A percentile compares a stretch with the other conserved stretches of the same genome.
Evolutionary conservation across 2,113 vertebrate genomes (phyloP).

Genomic region (Hippocampus mohnikei): DNA sequence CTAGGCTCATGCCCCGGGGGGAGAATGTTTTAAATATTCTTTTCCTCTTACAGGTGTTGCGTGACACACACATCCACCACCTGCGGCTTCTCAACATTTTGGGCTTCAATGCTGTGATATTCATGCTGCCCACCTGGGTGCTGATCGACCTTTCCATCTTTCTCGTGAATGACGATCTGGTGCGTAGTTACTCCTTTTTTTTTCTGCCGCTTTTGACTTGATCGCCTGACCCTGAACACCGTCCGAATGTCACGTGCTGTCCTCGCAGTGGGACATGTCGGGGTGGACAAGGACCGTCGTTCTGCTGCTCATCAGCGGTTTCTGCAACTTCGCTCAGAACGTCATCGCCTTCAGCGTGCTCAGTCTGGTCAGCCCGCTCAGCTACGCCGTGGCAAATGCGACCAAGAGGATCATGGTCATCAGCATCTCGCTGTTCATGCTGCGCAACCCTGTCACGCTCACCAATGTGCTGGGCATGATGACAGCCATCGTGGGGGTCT

Average conservation of each 20-base stretch:
- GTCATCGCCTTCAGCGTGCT: conserved; percentile 97
- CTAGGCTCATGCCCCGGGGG: too few species aligned
- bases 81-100: conserved; percentile 89
- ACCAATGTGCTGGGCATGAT: conserved; percentile 94
- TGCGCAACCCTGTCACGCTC: conserved; percentile 88
- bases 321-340: conserved; percentile 98
- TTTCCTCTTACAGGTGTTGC: conserved; percentile 77
- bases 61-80: conserved; percentile 90
- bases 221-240: not conserved
- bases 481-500: conserved; percentile 93
- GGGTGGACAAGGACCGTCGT: conserved; percentile 85
- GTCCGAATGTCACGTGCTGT: not conserved
- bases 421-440: conserved; percentile 90
- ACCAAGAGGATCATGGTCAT: conserved; percentile 99
- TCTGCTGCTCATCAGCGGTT: conserved; percentile 89
- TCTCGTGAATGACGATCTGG: conserved; percentile 88
- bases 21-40: too few species aligned
- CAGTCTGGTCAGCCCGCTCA: conserved; percentile 91
- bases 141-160: conserved; percentile 92
- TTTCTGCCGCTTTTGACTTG: not conserved
- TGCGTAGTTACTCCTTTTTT: conserved; percentile 62
- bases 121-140: conserved; percentile 97
- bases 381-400: conserved; percentile 94
- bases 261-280: conserved; percentile 72
- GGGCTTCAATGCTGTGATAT: conserved; percentile 91